Percentiles rank a stretch among this genome's conserved stretches.
Conservation (phyloP, 2,113 vertebrate species). For the Myiagra hebetior region DNA sequence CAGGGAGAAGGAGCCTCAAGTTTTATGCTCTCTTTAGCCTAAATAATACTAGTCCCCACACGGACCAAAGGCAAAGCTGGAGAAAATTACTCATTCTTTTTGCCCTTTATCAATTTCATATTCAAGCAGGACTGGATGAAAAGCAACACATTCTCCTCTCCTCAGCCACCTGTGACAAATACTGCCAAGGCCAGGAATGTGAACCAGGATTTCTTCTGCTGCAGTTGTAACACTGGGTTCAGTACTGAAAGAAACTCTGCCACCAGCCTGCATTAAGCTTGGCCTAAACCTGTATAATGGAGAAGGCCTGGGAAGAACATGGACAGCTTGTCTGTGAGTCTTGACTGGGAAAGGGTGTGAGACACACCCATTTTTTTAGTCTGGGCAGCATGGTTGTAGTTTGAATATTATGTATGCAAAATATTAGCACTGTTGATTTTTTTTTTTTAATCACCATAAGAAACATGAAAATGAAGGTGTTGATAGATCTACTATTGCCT, state of each 20-base stretch:
- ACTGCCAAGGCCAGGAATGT: not conserved
- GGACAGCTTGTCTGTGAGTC: not conserved
- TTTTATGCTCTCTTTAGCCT: not conserved
- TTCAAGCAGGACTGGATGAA: not conserved
- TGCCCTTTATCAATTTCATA: not conserved
- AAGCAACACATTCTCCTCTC: not conserved
- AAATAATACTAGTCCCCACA: not conserved
- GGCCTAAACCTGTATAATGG: not conserved
- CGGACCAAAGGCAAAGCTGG: not conserved
- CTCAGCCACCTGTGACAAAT: not conserved
- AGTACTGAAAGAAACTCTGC: not conserved
- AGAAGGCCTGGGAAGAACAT: not conserved
- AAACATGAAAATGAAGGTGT: not conserved
- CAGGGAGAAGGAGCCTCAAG: not conserved
- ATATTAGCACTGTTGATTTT: not conserved
- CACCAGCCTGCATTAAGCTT: not conserved
- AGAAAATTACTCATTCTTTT: not conserved
- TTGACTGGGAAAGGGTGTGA: not conserved
- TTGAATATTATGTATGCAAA: not conserved
- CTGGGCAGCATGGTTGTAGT: not conserved
- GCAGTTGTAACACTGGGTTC: not conserved
- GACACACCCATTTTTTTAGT: not conserved
- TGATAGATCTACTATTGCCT: not conserved
- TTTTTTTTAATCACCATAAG: not conserved
- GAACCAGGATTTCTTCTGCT: not conserved